Evolutionary conservation across 2,888 invertebrate species (phyloP), one percentile per base, ranked within the genome.

Genomic region (Corythucha ciliata): DNA sequence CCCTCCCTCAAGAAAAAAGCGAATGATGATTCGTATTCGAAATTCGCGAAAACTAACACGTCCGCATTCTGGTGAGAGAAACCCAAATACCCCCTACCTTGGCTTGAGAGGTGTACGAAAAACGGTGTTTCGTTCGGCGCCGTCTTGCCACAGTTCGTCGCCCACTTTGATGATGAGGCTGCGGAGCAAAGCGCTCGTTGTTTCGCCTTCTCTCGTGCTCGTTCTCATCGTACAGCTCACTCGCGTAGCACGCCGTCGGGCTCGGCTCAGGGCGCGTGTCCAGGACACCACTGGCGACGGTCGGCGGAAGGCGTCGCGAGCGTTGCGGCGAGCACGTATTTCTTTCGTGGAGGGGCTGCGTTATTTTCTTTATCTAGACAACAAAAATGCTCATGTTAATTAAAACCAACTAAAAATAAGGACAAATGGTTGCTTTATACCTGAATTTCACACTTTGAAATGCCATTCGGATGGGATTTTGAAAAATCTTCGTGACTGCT

Each of bases 171-270:
- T 78, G 69, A 3, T 78, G 74, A 14, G 14, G 14, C 56, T 56
- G 56, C 3, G 78, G 71, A 59, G 80, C 73, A 66, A 81, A 77
- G 46, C 80, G 70, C 63, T 81, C 80, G 61, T 74, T 76, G 58
- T 74, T 77, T 57, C 80, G 71, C 10, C 80, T 67, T 47, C 74
- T 70, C 61, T 81, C 80, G 50, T 78, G 75, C 61, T 80, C 79
- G 61, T 74, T 72, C 51, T 79, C 78, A 42, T 59, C 60, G 25
- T 47, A 57, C 14, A 58, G 37, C 27, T 58, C 59, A 41, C 58
- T 57, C 3, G 58, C 52, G 18, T 58, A 59, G 45, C 56, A 54
- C 16, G 54, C 57, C 21, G 49, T 53, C 22, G 51, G 29, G 8
- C 41, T 49, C n/a, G 49, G 21, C n/a, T n/a, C n/a, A n/a, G n/a